Conservation (phyloP, 2,888 invertebrate genomes). For the Limnephilus marmoratus region DNA sequence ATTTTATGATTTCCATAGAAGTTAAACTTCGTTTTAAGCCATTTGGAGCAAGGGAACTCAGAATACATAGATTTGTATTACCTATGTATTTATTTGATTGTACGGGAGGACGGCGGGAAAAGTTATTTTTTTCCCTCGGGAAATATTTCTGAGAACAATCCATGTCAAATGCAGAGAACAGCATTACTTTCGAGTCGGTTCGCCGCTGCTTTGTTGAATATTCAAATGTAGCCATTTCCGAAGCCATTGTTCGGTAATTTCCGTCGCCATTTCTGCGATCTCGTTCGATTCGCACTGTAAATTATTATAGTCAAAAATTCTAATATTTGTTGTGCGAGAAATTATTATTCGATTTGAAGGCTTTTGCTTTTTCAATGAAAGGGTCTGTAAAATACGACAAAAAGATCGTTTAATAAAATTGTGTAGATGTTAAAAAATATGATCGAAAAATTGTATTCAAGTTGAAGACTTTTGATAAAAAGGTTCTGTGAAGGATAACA, state of each 20-base stretch:
- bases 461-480: not conserved
- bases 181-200: slow-evolving; percentile 46
- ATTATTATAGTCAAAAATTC: not conserved
- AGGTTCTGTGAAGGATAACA: not conserved
- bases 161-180: slow-evolving; percentile 43
- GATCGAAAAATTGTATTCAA: not conserved
- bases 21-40: not conserved
- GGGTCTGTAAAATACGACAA: not conserved
- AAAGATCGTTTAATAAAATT: not conserved
- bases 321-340: not conserved
- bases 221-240: slow-evolving; percentile 60
- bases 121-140: slow-evolving; percentile 24
- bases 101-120: not conserved
- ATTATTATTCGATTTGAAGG: not conserved
- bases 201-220: slow-evolving; percentile 56
- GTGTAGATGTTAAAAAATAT: not conserved
- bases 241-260: slow-evolving; percentile 61
- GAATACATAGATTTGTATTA: not conserved
- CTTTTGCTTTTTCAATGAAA: not conserved
- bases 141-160: slow-evolving; percentile 36
- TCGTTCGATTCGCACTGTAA: slow-evolving; percentile 8
- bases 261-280: slow-evolving; percentile 1
- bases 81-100: not conserved
- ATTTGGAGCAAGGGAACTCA: not conserved
- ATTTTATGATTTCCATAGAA: not conserved